These are phyloP conservation scores for Quadriops clusia DNA, from an alignment of 2,888 invertebrate species.

Conservation along the genomic window DNA sequence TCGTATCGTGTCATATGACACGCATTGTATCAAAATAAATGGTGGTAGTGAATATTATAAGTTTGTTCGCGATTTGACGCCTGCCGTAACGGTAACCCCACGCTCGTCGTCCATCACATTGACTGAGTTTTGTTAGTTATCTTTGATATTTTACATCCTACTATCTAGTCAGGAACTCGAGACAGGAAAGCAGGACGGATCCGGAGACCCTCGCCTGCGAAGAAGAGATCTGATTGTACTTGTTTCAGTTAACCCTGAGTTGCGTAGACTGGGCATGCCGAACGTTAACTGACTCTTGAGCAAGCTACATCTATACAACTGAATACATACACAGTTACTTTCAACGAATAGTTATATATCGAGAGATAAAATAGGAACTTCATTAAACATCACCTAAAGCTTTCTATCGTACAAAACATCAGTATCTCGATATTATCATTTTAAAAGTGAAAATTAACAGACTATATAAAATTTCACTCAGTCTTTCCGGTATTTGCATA, in stretches of 20 bases:
- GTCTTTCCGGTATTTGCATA: constrained; percentile 43
- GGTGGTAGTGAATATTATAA: too few species aligned
- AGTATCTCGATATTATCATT: constrained; percentile 34
- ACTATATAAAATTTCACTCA: constrained; percentile 42
- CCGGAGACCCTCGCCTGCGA: constrained; percentile 14
- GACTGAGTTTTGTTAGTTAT: constrained; percentile 21
- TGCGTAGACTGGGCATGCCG: constrained; percentile 35
- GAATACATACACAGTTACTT: constrained; percentile 33
- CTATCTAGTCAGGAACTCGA: constrained; percentile 37
- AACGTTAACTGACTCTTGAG: constrained; percentile 36
- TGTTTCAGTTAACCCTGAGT: constrained; percentile 39
- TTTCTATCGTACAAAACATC: constrained; percentile 39
- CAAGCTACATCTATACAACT: constrained; percentile 39
- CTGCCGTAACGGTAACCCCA: constrained; percentile 20
- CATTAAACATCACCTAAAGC: constrained; percentile 40
- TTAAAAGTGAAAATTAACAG: constrained; percentile 39
- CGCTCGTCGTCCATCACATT: constrained; percentile 20
- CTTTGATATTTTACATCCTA: constrained; percentile 22
- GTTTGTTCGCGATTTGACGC: constrained; percentile 11
- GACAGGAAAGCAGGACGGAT: constrained; percentile 31
- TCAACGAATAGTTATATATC: constrained; percentile 36
- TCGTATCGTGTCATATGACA: too few species aligned
- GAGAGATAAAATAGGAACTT: constrained; percentile 42
- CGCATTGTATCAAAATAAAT: too few species aligned
- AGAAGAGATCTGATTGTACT: constrained; percentile 35